phyloP scores from a whole-genome alignment of 2,113 vertebrate genomes.

The Rhinopomastus cyanomelas region DNA sequence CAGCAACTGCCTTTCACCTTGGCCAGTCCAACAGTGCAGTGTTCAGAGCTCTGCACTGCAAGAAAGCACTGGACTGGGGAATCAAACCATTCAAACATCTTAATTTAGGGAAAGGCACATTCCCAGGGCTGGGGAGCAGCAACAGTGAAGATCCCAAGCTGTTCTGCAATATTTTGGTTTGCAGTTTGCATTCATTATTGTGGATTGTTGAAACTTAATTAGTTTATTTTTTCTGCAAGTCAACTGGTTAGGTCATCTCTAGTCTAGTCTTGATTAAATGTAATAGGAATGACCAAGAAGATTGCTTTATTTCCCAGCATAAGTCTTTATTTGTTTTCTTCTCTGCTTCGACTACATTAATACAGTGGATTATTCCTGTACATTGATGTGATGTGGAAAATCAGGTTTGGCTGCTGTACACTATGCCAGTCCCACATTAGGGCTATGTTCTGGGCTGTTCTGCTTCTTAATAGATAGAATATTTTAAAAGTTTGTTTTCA shows the following conservation, averaged over 20 bases:
- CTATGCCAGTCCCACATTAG: neutral
- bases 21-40: fast-evolving
- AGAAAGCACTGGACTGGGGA: neutral
- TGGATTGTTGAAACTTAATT: neutral
- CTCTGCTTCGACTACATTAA: neutral
- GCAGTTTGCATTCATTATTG: neutral
- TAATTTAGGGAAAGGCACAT: neutral
- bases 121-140: neutral
- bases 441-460: neutral
- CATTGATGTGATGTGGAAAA: conserved; percentile 15
- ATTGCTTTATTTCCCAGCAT: neutral
- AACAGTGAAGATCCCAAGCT: neutral
- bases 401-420: conserved; percentile 9
- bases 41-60: neutral
- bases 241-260: neutral
- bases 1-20: neutral
- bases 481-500: neutral
- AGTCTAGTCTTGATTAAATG: conserved; percentile 1
- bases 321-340: conserved; percentile 28
- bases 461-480: neutral
- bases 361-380: neutral
- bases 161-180: neutral
- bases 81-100: neutral
- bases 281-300: neutral
- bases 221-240: neutral